These are phyloP conservation scores for Seriola aureovittata DNA, from an alignment of 2,113 vertebrate genomes.

Conservation along the genomic window DNA sequence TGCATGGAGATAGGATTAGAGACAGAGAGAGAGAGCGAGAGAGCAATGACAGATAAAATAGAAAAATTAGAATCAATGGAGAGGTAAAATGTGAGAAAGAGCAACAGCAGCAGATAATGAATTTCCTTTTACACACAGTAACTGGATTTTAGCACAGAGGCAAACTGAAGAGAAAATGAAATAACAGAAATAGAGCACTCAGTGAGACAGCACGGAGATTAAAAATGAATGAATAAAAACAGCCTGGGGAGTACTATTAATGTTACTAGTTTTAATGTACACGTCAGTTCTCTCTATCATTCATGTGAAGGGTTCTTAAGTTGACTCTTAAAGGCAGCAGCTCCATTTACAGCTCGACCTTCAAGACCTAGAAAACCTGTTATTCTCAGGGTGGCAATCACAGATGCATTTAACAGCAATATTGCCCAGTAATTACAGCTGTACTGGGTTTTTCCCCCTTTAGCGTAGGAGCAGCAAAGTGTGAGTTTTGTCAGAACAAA, in stretches of 20 bases:
- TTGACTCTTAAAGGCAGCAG: background rate
- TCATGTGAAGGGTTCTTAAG: background rate
- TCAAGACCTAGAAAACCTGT: background rate
- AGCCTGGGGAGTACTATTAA: background rate
- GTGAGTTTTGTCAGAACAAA: conserved; percentile 3
- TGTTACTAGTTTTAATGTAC: background rate
- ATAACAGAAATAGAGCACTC: background rate
- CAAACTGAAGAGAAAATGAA: background rate
- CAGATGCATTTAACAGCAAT: background rate
- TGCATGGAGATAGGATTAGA: background rate
- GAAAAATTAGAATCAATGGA: background rate
- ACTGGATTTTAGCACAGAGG: background rate
- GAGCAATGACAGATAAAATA: background rate
- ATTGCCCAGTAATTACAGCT: background rate
- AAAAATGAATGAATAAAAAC: background rate
- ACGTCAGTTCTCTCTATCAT: conserved; percentile 1
- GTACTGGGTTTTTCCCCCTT: background rate
- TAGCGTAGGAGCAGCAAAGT: background rate
- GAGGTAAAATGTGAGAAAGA: background rate
- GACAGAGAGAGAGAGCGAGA: background rate
- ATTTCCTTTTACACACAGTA: background rate
- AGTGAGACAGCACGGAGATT: background rate
- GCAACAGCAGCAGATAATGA: background rate
- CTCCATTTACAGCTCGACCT: background rate
- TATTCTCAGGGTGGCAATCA: background rate